Conservation (phyloP, 2,888 invertebrate species). For the Scaptomyza tumidula region DNA sequence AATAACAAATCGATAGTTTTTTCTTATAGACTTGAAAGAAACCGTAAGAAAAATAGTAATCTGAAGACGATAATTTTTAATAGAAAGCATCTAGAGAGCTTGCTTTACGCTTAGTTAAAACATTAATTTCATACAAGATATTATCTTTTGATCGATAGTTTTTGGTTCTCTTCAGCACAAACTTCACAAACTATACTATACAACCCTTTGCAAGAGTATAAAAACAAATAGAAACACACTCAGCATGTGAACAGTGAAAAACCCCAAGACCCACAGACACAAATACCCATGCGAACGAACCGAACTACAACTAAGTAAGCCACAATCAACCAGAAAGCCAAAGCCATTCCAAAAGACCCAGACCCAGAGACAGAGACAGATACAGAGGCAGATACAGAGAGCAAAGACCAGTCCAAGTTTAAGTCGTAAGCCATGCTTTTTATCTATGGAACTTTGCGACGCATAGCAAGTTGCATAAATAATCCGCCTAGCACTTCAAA, state of each 20-base stretch:
- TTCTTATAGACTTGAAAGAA: no score
- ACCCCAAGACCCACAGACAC: conserved; percentile 15
- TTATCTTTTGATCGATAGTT: no score
- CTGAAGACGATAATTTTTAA: no score
- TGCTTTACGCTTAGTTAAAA: no score
- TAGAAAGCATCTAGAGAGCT: no score
- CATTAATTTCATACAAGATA: no score
- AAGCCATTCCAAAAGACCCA: conserved; percentile 9
- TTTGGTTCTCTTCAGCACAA: not conserved
- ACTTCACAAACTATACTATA: not conserved
- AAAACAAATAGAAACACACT: conserved; percentile 1
- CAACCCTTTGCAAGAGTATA: conserved; percentile 1
- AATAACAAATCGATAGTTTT: no score
- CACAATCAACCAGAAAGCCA: not conserved
- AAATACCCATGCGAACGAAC: conserved; percentile 14
- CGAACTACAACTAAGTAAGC: conserved; percentile 36
- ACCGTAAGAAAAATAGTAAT: no score
- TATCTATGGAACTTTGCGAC: conserved; percentile 72
- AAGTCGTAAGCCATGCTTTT: conserved; percentile 55
- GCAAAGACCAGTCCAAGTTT: conserved; percentile 16
- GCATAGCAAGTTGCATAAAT: conserved; percentile 72
- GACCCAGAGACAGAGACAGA: not conserved
- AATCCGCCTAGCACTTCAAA: conserved; percentile 76
- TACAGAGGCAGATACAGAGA: not conserved
- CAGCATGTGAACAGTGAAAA: conserved; percentile 45